These are phyloP conservation scores for Corythaixoides concolor DNA, from an alignment of 2,113 vertebrate genomes.

Conservation along the genomic window DNA sequence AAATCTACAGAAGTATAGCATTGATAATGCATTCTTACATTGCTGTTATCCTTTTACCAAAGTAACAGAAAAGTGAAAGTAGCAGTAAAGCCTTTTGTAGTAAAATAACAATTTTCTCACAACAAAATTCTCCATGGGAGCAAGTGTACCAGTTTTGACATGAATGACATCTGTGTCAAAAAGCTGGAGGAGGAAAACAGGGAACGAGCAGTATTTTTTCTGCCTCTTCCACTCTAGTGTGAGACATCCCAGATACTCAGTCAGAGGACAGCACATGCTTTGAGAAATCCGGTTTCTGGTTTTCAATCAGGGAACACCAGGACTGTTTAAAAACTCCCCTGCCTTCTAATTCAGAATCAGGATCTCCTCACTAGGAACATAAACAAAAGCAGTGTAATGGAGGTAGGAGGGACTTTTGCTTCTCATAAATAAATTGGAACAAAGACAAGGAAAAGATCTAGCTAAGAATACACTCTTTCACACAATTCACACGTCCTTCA, in stretches of 20 bases:
- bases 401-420: background rate
- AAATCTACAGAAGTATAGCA: background rate
- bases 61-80: background rate
- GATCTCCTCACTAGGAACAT: background rate
- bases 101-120: background rate
- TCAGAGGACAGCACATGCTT: background rate
- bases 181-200: background rate
- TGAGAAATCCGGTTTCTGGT: background rate
- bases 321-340: background rate
- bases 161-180: background rate
- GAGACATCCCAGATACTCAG: background rate
- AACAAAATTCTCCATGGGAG: background rate
- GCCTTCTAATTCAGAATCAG: background rate
- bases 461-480: background rate
- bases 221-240: background rate
- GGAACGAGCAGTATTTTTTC: background rate
- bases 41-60: background rate
- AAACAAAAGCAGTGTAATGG: background rate
- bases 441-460: background rate
- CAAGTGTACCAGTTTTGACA: background rate
- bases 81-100: background rate
- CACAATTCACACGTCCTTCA: background rate
- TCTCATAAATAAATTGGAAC: background rate
- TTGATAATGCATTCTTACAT: background rate
- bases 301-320: background rate